phyloP scores from a whole-genome alignment of 2,888 invertebrate genomes.

The Agelastica alni region DNA sequence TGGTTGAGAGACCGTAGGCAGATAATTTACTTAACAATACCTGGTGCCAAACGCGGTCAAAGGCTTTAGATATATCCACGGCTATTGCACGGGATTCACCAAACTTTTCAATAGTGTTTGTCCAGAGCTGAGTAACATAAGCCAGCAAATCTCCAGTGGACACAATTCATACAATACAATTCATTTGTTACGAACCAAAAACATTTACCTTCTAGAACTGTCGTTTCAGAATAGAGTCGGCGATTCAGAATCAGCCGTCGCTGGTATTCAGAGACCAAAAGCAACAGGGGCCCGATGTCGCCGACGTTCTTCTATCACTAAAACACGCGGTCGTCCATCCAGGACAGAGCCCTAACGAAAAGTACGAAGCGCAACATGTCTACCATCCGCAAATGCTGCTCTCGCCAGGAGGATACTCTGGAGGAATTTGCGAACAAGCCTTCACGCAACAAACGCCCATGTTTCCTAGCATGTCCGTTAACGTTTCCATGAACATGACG shows the following conservation, averaged over 20 bases:
- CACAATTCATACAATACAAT: too few relatives aligned
- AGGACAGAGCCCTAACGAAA: constrained; percentile 56
- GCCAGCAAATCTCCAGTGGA: too few relatives aligned
- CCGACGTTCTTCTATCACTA: constrained; percentile 85
- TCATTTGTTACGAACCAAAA: too few relatives aligned
- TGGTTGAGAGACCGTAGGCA: too few relatives aligned
- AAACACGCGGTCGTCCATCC: constrained; percentile 89
- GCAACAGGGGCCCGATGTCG: constrained; percentile 64
- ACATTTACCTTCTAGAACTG: constrained; percentile 10
- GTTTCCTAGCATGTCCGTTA: constrained; percentile 94
- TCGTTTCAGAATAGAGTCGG: constrained; percentile 43
- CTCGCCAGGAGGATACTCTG: constrained; percentile 58
- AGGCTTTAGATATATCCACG: too few relatives aligned
- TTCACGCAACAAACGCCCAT: constrained; percentile 57
- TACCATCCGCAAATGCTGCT: constrained; percentile 62
- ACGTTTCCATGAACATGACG: constrained; percentile 98
- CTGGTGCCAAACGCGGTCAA: too few relatives aligned
- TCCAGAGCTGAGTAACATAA: too few relatives aligned
- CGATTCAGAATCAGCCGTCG: constrained; percentile 39
- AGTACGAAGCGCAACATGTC: constrained; percentile 41
- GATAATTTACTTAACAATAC: too few relatives aligned
- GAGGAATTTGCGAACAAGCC: constrained; percentile 47
- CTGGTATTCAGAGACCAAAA: constrained; percentile 43
- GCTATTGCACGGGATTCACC: too few relatives aligned
- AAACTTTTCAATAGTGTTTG: too few relatives aligned